Percentiles rank a stretch among this genome's conserved stretches.
Conservation (phyloP, 2,113 vertebrate genomes). For the Trogon melanurus region DNA sequence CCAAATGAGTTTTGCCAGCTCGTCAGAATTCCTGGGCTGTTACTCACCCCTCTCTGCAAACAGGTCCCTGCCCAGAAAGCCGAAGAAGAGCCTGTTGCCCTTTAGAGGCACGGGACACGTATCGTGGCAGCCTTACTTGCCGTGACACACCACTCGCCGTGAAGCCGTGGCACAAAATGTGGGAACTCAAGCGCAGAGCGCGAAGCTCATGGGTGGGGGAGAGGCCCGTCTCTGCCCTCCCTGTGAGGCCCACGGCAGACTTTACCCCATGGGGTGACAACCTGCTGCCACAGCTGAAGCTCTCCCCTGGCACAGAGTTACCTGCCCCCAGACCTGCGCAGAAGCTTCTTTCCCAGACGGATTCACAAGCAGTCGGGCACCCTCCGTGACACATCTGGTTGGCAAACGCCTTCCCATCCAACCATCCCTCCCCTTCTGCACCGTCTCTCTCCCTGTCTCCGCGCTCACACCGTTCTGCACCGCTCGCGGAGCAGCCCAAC, state of each 20-base stretch:
- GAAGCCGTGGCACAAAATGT: fast-evolving
- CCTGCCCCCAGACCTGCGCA: background rate
- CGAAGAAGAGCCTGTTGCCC: background rate
- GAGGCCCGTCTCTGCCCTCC: background rate
- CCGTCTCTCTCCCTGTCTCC: background rate
- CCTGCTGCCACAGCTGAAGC: background rate
- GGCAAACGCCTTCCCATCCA: background rate
- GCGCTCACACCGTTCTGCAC: background rate
- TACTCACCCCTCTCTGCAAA: constrained; percentile 43
- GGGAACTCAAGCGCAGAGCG: background rate
- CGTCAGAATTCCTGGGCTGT: constrained; percentile 36
- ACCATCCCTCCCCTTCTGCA: background rate
- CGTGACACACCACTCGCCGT: background rate
- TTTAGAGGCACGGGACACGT: background rate
- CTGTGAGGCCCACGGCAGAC: background rate
- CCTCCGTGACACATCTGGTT: fast-evolving
- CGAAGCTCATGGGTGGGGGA: fast-evolving
- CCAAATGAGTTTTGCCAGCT: constrained; percentile 50
- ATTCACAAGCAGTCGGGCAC: background rate
- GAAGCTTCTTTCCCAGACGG: background rate
- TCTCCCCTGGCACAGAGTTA: background rate
- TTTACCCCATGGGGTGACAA: background rate
- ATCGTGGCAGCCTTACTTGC: fast-evolving
- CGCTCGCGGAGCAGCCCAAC: background rate
- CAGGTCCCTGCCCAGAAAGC: background rate